Base-by-base conservation (phyloP, 2,797 vertebrate genomes). In the Pangasius macronema region DNA sequence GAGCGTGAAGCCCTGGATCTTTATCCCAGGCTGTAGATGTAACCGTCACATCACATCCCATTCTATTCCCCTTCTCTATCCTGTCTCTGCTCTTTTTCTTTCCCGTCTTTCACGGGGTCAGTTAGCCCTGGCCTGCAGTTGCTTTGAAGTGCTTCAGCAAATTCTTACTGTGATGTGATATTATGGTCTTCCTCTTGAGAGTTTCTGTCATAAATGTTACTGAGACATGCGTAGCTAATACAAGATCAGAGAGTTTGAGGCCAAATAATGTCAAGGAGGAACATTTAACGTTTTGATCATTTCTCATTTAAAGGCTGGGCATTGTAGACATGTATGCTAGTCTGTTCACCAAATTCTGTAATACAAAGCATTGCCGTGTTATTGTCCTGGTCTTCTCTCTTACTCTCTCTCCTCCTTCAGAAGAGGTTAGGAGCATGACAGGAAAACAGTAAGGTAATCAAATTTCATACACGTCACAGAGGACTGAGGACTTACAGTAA, bases 51-150 rank as follows among this genome's bases (percentile, higher is more conserved):
- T 89, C 57, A 95, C 90, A 87, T 90, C 70, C 16, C 3, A 18
- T 46, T 24, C 5, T 42, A 33, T 27, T 86, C 30, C 85, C 70
- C 51, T 18, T 83, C 57, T 84, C 55, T 20, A 4, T 49, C 77
- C 82, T 36, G 65, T 82, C 42, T 63, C 49, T 33, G 24, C 18
- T 70, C 63, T 42, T 51, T 68, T 86, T 89, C 89, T 92, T 91
- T 89, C 86, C 70, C 92, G 91, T 93, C 91, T 91, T 33, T 42
- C 91, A 92, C 90, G 86, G 90, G 89, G 89, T 93, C 92, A 93
- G 93, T 93, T 91, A 92, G 91, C 90, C n/a, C 61, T 57, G 87
- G 88, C 88, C 92, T 59, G 61, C 91, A 86, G 90, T 93, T 94
- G 93, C 93, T 92, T 82, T 90, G 82, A 82, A 86, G 81, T 82